These are phyloP conservation scores for Smittia sp. DNA, from an alignment of 2,888 invertebrate species.

Conservation along the genomic window DNA sequence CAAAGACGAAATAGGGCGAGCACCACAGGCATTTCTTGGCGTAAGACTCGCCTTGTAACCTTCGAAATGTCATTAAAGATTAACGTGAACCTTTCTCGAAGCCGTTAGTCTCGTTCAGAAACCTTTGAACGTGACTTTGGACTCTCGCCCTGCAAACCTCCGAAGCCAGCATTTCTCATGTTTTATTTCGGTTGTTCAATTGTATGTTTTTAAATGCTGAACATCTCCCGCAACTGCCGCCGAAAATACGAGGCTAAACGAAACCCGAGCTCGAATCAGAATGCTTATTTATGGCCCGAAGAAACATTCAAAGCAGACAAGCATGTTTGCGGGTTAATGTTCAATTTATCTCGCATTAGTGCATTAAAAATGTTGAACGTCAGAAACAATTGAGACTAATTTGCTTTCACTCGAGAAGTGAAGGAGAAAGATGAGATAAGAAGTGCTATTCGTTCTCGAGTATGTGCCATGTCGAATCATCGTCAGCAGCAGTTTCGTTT, in stretches of 20 bases:
- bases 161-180: not conserved
- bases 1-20: not conserved
- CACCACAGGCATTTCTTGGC: not conserved
- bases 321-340: conserved; percentile 21
- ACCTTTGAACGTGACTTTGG: too few relatives aligned
- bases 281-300: not conserved
- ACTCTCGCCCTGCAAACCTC: too few relatives aligned
- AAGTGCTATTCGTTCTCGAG: not conserved
- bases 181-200: not conserved
- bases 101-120: not conserved
- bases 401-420: not conserved
- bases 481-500: too few relatives aligned
- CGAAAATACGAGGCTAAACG: not conserved
- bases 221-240: not conserved
- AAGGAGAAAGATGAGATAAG: conserved; percentile 15
- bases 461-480: not conserved
- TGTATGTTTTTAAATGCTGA: not conserved
- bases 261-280: not conserved
- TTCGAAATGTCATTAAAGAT: not conserved
- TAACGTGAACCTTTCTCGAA: not conserved
- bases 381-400: conserved; percentile 25
- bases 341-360: conserved; percentile 23
- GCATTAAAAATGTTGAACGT: conserved; percentile 21
- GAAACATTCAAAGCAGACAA: not conserved
- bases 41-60: too few relatives aligned